Conservation (phyloP, 1,140 invertebrate genomes). For the Drosophila sulfurigaster region DNA sequence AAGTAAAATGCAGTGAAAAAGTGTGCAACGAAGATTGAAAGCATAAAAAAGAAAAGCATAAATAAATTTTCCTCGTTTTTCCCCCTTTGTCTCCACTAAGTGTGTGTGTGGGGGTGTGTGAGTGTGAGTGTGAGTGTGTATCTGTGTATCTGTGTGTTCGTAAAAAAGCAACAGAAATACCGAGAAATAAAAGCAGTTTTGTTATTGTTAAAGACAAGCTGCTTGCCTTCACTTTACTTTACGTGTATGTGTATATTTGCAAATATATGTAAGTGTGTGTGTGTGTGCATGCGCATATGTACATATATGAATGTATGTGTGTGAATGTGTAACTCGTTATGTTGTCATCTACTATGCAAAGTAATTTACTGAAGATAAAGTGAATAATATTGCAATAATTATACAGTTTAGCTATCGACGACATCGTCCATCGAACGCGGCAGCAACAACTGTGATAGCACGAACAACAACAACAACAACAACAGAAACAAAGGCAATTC, state of each 20-base stretch:
- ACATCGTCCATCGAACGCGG: too few species aligned
- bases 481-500: neutral
- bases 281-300: neutral
- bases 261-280: neutral
- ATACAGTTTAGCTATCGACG: neutral
- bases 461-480: slow-evolving; percentile 6
- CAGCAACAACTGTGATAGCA: neutral
- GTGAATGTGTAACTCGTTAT: slow-evolving; percentile 24
- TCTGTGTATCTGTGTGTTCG: neutral
- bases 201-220: neutral
- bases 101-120: too few species aligned
- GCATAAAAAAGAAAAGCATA: neutral
- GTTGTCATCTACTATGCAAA: slow-evolving; percentile 30
- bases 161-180: too few species aligned
- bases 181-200: slow-evolving; percentile 3
- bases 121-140: neutral
- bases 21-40: neutral
- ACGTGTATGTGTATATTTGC: too few species aligned
- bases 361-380: neutral
- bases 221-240: neutral
- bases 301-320: neutral
- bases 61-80: too few species aligned
- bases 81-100: too few species aligned
- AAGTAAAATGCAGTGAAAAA: neutral
- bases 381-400: slow-evolving; percentile 19